Percentiles rank a stretch among this genome's conserved stretches.
These are phyloP conservation scores for Corydoras maculifer DNA, from an alignment of 2,113 vertebrate genomes.

Conservation along the genomic window DNA sequence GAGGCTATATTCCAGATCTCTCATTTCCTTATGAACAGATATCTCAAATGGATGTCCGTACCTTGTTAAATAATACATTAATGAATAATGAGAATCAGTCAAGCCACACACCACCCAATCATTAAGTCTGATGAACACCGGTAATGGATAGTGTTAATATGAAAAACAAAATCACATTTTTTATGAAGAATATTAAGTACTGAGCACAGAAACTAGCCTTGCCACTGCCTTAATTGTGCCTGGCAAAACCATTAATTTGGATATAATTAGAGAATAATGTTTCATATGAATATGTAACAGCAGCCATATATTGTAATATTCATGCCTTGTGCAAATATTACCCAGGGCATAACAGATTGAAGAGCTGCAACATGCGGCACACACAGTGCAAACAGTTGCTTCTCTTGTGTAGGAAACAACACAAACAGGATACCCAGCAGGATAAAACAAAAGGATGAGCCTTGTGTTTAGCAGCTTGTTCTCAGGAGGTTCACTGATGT, in stretches of 20 bases:
- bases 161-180: slow-evolving; percentile 1
- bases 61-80: slow-evolving; percentile 14
- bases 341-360: slow-evolving; percentile 20
- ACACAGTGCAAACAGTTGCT: neutral
- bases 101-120: slow-evolving; percentile 29
- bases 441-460: too few relatives aligned
- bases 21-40: too few relatives aligned
- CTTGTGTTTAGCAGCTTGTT: too few relatives aligned
- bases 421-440: too few relatives aligned
- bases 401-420: too few relatives aligned
- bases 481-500: too few relatives aligned
- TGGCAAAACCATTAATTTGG: slow-evolving; percentile 32
- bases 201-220: neutral
- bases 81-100: slow-evolving; percentile 18
- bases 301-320: slow-evolving; percentile 27
- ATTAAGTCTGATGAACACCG: slow-evolving; percentile 37
- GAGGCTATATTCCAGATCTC: too few relatives aligned
- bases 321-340: slow-evolving; percentile 19
- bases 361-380: slow-evolving; percentile 5
- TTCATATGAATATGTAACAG: slow-evolving; percentile 34
- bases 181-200: slow-evolving; percentile 9
- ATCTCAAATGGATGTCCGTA: too few relatives aligned
- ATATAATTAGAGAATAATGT: slow-evolving; percentile 38
- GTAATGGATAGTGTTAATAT: slow-evolving; percentile 21
- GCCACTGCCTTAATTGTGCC: slow-evolving; percentile 23